A percentile compares a stretch with the other conserved stretches of the same genome.
These are phyloP conservation scores for Gastrophryne carolinensis DNA, from an alignment of 2,797 vertebrate species.

Conservation along the genomic window DNA sequence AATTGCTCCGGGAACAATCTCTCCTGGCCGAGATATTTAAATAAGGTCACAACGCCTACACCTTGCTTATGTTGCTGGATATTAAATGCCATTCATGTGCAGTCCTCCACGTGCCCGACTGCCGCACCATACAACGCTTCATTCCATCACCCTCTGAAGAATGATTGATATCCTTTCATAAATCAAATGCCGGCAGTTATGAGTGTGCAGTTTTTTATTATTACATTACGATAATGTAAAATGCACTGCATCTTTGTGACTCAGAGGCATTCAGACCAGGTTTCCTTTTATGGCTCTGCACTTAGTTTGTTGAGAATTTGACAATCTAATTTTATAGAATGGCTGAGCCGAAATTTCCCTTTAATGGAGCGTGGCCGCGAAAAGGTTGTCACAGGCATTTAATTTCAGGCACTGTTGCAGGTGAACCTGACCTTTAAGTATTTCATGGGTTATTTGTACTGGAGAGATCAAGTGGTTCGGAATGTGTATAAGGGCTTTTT, in stretches of 20 bases:
- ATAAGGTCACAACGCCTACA: slow-evolving; percentile 94
- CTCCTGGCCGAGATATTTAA: slow-evolving; percentile 87
- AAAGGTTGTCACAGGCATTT: not conserved
- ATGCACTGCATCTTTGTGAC: slow-evolving; percentile 27
- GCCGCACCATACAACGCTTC: slow-evolving; percentile 90
- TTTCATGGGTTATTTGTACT: too few relatives aligned
- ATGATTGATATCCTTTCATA: slow-evolving; percentile 94
- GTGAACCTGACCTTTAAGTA: not conserved
- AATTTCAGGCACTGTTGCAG: not conserved
- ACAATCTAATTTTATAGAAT: not conserved
- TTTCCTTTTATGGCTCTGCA: not conserved
- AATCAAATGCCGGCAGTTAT: slow-evolving; percentile 74
- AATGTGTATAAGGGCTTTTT: too few relatives aligned
- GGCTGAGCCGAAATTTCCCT: not conserved
- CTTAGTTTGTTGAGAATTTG: not conserved
- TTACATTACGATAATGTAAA: slow-evolving; percentile 52
- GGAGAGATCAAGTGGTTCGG: too few relatives aligned
- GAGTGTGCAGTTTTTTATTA: slow-evolving; percentile 65
- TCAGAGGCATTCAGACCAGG: slow-evolving; percentile 13
- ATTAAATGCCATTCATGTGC: slow-evolving; percentile 99
- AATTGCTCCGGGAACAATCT: slow-evolving; percentile 77
- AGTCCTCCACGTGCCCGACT: slow-evolving; percentile 81
- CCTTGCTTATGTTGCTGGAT: slow-evolving; percentile 88
- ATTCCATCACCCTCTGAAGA: slow-evolving; percentile 78
- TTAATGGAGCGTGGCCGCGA: not conserved